Percentiles rank a stretch among this genome's conserved stretches.
These are phyloP conservation scores for Ennomos quercinarius DNA, from an alignment of 2,888 invertebrate species.

Conservation along the genomic window DNA sequence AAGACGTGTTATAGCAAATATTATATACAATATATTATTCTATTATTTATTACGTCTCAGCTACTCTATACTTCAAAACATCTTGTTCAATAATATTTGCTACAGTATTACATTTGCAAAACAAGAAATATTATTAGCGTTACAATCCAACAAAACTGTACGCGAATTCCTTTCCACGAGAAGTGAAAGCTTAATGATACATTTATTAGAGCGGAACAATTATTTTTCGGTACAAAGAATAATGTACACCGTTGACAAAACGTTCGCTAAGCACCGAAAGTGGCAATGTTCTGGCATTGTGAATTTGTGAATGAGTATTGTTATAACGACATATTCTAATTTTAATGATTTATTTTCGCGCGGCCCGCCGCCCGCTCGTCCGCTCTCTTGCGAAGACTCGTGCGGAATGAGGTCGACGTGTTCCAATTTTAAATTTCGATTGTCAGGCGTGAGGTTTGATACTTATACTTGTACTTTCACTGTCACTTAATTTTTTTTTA, in stretches of 20 bases:
- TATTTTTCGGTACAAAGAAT: conserved; percentile 45
- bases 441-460: conserved; percentile 57
- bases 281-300: conserved; percentile 33
- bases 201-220: conserved; percentile 72
- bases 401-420: conserved; percentile 75
- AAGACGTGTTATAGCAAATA: conserved; percentile 9
- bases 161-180: conserved; percentile 65
- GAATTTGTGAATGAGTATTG: conserved; percentile 53
- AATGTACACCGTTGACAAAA: conserved; percentile 55
- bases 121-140: conserved; percentile 46
- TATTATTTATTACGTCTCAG: conserved; percentile 16
- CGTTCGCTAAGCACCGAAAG: conserved; percentile 31
- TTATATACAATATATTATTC: not conserved
- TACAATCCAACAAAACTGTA: conserved; percentile 47
- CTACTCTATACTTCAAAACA: conserved; percentile 20
- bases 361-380: conserved; percentile 52
- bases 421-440: conserved; percentile 81
- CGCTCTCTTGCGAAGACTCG: conserved; percentile 67
- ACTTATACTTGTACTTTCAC: conserved; percentile 67
- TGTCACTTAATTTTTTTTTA: conserved; percentile 46
- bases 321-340: conserved; percentile 51
- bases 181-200: conserved; percentile 77
- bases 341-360: conserved; percentile 72
- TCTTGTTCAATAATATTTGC: conserved; percentile 32
- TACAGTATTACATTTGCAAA: conserved; percentile 49